Evolutionary conservation across 2,888 invertebrate genomes (phyloP).

Genomic region (Aphrophora alni): DNA sequence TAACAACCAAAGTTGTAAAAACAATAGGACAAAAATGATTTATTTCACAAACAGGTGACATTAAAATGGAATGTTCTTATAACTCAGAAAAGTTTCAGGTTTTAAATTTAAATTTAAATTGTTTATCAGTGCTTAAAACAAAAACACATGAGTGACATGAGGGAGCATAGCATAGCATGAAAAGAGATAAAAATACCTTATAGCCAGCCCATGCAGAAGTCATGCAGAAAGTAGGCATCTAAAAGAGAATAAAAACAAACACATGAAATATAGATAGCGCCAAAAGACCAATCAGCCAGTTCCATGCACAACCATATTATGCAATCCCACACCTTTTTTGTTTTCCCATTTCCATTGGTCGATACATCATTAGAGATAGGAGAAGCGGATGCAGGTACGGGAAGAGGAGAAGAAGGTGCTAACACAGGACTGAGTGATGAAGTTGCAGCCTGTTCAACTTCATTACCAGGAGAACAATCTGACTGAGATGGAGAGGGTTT

Average conservation of each 20-base stretch:
- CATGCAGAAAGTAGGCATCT: not conserved
- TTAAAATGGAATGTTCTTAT: too few species aligned
- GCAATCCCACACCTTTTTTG: constrained; percentile 49
- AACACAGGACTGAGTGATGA: constrained; percentile 20
- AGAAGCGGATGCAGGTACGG: constrained; percentile 10
- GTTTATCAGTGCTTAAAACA: not conserved
- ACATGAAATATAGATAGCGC: constrained; percentile 17
- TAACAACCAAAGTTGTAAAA: too few species aligned
- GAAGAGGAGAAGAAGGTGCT: constrained; percentile 10
- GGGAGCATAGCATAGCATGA: not conserved
- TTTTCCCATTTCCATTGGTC: constrained; percentile 44
- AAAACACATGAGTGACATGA: not conserved
- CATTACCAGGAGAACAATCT: constrained; percentile 31
- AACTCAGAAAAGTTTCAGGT: too few species aligned
- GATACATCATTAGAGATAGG: constrained; percentile 33
- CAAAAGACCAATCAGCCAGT: not conserved
- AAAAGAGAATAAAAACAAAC: constrained; percentile 12
- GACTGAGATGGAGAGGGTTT: constrained; percentile 36
- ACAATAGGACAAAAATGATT: too few species aligned
- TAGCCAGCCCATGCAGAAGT: constrained; percentile 9
- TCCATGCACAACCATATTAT: not conserved
- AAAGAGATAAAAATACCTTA: not conserved
- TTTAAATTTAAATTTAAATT: too few species aligned
- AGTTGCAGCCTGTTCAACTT: constrained; percentile 24
- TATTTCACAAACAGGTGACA: too few species aligned